A percentile compares a stretch with the other conserved stretches of the same genome.
Evolutionary conservation across 2,113 vertebrate species (phyloP).

Genomic region (Theristicus caerulescens): DNA sequence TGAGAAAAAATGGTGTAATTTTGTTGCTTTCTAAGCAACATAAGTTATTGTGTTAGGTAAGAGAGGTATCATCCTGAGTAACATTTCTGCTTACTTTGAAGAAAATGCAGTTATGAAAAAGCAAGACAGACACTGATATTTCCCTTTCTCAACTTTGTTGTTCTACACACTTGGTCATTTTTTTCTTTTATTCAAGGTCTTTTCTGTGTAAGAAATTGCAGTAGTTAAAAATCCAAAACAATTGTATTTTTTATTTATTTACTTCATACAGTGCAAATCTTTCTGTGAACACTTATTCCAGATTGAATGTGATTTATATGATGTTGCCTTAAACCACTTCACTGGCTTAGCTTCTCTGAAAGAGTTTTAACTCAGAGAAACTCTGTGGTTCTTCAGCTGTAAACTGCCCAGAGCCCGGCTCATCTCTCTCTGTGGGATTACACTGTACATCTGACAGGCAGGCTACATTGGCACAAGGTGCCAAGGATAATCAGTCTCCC

Average conservation of each 20-base stretch:
- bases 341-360: neutral
- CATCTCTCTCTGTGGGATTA: neutral
- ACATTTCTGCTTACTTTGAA: neutral
- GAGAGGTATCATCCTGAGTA: neutral
- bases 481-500: neutral
- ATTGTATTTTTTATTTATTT: neutral
- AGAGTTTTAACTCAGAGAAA: neutral
- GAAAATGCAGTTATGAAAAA: neutral
- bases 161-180: rapidly evolving
- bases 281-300: neutral
- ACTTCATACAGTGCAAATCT: neutral
- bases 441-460: neutral
- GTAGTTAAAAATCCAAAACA: neutral
- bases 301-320: neutral
- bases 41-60: neutral
- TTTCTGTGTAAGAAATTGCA: neutral
- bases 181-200: neutral
- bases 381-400: neutral
- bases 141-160: neutral
- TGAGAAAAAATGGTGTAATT: neutral
- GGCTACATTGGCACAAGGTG: neutral
- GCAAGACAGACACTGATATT: neutral
- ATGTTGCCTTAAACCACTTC: neutral
- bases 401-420: neutral
- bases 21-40: neutral